These are phyloP conservation scores for Rhamnusium bicolor DNA, from an alignment of 2,888 invertebrate species.

Conservation along the genomic window DNA sequence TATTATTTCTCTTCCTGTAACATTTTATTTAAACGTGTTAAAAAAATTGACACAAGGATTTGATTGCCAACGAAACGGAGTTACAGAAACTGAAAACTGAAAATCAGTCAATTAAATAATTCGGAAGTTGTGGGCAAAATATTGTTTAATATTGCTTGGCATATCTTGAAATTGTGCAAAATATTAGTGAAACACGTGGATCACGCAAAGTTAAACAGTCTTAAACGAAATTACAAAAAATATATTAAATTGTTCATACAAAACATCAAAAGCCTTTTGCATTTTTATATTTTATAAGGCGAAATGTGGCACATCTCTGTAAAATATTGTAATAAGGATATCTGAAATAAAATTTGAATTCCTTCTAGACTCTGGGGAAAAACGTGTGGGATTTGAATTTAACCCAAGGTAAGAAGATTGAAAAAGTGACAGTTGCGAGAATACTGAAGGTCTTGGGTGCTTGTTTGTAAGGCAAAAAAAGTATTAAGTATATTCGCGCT, in stretches of 20 bases:
- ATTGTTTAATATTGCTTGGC: too few species aligned
- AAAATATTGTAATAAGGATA: constrained; percentile 25
- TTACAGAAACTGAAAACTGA: too few species aligned
- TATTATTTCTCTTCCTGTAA: too few species aligned
- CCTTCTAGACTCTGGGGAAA: constrained; percentile 4
- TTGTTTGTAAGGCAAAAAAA: constrained; percentile 1
- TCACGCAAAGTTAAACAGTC: too few species aligned
- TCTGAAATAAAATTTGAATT: constrained; percentile 17
- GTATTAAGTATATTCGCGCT: neutral
- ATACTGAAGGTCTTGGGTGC: neutral
- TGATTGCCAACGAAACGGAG: too few species aligned
- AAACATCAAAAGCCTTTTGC: neutral
- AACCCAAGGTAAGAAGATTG: constrained; percentile 12
- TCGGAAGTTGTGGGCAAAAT: too few species aligned
- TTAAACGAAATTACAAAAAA: neutral
- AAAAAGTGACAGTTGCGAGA: constrained; percentile 16
- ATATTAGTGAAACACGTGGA: too few species aligned
- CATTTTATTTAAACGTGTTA: too few species aligned
- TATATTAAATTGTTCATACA: neutral
- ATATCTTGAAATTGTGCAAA: too few species aligned
- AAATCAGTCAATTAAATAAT: too few species aligned
- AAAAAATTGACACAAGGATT: too few species aligned
- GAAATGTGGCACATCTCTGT: constrained; percentile 12
- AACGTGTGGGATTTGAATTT: constrained; percentile 21
- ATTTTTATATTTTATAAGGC: neutral